Evolutionary conservation across 2,113 vertebrate species (phyloP).

Genomic region (Campylomormyrus numenius): DNA sequence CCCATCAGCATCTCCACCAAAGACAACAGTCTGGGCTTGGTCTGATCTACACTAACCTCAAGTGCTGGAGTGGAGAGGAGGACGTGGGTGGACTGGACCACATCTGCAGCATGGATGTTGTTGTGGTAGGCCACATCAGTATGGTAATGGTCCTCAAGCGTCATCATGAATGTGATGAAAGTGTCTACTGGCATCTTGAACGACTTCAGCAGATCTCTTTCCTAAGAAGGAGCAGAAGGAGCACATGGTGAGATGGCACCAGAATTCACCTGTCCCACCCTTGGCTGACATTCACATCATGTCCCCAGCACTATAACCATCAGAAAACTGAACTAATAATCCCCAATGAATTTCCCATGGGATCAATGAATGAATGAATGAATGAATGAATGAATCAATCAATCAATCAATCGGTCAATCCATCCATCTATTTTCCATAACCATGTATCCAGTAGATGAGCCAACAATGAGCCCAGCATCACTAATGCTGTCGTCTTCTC

Average conservation of each 20-base stretch:
- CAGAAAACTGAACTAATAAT: no score
- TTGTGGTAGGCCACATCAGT: slow-evolving; percentile 85
- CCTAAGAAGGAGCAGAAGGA: slow-evolving; percentile 49
- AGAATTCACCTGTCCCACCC: background rate
- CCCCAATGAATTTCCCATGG: no score
- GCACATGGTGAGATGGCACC: background rate
- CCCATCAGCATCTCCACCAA: background rate
- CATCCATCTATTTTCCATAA: background rate
- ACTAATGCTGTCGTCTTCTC: background rate
- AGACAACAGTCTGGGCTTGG: background rate
- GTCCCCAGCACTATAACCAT: background rate
- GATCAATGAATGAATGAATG: no score
- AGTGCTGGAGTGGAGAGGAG: slow-evolving; percentile 78
- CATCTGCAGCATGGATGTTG: slow-evolving; percentile 83
- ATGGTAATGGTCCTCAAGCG: slow-evolving; percentile 82
- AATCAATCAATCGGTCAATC: no score
- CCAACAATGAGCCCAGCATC: background rate
- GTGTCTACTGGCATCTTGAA: slow-evolving; percentile 79
- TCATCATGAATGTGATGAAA: slow-evolving; percentile 82
- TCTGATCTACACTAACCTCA: slow-evolving; percentile 59
- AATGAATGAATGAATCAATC: no score
- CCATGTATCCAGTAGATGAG: background rate
- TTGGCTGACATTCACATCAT: no score
- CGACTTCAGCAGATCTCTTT: slow-evolving; percentile 82
- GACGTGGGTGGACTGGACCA: slow-evolving; percentile 83